Percentiles rank a stretch among this genome's conserved stretches.
These are phyloP conservation scores for Trypoxylus dichotomus DNA, from an alignment of 1,140 invertebrate genomes.

Conservation along the genomic window DNA sequence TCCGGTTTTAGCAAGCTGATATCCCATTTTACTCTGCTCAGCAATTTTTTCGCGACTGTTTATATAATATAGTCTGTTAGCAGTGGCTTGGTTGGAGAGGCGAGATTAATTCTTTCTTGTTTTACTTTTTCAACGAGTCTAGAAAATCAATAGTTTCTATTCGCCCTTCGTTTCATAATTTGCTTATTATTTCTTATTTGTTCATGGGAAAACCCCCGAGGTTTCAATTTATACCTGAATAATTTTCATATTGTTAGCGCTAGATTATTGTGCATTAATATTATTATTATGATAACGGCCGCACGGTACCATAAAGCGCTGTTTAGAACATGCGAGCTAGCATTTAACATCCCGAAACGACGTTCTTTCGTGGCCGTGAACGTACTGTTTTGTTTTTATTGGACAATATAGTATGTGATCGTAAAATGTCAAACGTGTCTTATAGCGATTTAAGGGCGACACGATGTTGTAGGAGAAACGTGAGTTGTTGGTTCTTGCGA, in stretches of 20 bases:
- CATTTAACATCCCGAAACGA: slow-evolving; percentile 6
- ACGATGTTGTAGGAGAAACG: background rate
- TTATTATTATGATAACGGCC: slow-evolving; percentile 3
- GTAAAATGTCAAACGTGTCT: slow-evolving; percentile 24
- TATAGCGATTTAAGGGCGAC: background rate
- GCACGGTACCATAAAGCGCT: background rate
- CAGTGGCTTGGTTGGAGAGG: too few relatives aligned
- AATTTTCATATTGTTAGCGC: background rate
- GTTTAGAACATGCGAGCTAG: background rate
- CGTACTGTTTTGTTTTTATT: slow-evolving; percentile 20
- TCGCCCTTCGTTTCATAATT: too few relatives aligned
- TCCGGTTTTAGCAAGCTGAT: too few relatives aligned
- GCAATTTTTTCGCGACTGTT: too few relatives aligned
- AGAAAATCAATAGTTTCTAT: too few relatives aligned
- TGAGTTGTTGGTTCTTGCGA: background rate
- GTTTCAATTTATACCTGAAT: background rate
- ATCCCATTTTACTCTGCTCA: too few relatives aligned
- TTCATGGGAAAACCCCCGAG: background rate
- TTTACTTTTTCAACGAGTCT: too few relatives aligned
- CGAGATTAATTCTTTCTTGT: too few relatives aligned
- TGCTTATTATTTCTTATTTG: background rate
- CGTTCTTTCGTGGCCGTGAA: slow-evolving; percentile 12
- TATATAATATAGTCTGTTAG: too few relatives aligned
- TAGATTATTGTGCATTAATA: background rate
- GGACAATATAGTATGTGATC: slow-evolving; percentile 12